Conservation (phyloP, 2,113 vertebrate species). For the Odontesthes bonariensis region DNA sequence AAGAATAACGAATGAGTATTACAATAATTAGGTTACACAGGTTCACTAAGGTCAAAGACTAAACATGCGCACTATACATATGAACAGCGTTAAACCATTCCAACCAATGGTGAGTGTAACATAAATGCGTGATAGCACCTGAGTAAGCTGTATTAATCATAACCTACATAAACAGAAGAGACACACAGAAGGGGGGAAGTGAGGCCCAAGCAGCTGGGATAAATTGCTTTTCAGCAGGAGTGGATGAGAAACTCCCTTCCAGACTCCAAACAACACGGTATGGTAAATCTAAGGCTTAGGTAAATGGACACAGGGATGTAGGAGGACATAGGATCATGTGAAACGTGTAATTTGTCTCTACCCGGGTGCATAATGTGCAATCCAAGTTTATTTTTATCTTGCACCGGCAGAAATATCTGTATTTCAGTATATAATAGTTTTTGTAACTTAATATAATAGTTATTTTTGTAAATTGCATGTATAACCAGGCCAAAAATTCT, state of each 20-base stretch:
- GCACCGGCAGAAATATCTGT: neutral
- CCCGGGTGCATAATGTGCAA: neutral
- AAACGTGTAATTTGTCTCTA: neutral
- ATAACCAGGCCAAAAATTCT: neutral
- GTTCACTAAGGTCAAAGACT: neutral
- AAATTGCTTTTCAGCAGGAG: constrained; percentile 31
- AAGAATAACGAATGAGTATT: neutral
- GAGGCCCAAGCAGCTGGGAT: constrained; percentile 39
- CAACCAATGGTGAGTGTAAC: constrained; percentile 12
- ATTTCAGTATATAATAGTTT: neutral
- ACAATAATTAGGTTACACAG: neutral
- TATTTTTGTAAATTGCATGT: neutral
- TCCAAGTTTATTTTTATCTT: neutral
- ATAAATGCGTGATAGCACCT: constrained; percentile 51
- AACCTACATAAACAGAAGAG: constrained; percentile 63
- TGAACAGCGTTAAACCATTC: constrained; percentile 9
- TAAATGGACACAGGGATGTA: constrained; percentile 31
- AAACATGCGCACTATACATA: constrained; percentile 12
- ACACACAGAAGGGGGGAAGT: constrained; percentile 27
- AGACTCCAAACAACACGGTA: constrained; percentile 24
- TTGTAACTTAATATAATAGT: too few relatives aligned
- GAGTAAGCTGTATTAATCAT: constrained; percentile 56
- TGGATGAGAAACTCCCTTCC: constrained; percentile 10
- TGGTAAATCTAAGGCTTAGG: constrained; percentile 4
- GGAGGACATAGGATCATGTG: constrained; percentile 11